Evolutionary conservation across 2,888 invertebrate genomes (phyloP).

Genomic region (Cenopis cana): DNA sequence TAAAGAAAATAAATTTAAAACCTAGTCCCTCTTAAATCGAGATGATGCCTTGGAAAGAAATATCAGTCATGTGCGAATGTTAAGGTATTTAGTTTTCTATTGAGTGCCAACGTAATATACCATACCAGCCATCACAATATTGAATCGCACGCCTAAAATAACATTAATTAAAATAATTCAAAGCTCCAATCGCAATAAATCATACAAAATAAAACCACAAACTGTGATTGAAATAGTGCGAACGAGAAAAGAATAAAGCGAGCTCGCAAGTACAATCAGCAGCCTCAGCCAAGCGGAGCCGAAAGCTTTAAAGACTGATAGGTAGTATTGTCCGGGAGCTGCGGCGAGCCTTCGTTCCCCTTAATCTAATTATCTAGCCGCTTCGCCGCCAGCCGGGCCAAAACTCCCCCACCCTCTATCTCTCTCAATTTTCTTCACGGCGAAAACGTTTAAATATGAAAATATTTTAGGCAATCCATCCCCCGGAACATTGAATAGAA

Average conservation of each 20-base stretch:
- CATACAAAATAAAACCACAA: conserved; percentile 19
- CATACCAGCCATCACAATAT: neutral
- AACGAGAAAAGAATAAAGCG: conserved; percentile 49
- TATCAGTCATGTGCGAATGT: neutral
- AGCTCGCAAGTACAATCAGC: conserved; percentile 57
- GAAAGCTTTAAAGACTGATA: conserved; percentile 70
- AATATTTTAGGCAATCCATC: conserved; percentile 67
- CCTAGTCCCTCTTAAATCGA: too few relatives aligned
- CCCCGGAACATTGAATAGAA: conserved; percentile 61
- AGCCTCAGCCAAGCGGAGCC: conserved; percentile 66
- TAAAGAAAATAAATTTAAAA: neutral
- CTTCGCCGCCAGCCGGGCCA: conserved; percentile 64
- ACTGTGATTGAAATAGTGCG: conserved; percentile 42
- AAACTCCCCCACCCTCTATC: conserved; percentile 62
- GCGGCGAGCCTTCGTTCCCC: conserved; percentile 71
- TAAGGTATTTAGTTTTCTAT: neutral
- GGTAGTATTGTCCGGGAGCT: conserved; percentile 72
- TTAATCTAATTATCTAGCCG: conserved; percentile 81
- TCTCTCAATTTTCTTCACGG: conserved; percentile 65
- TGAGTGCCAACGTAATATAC: conserved; percentile 5
- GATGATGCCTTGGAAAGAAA: neutral
- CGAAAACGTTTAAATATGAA: conserved; percentile 67
- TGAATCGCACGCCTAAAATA: neutral
- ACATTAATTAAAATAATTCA: conserved; percentile 25
- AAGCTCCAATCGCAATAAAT: conserved; percentile 15